These are phyloP conservation scores for Nephrotoma guestfalica DNA, from an alignment of 2,888 invertebrate species.

Conservation along the genomic window DNA sequence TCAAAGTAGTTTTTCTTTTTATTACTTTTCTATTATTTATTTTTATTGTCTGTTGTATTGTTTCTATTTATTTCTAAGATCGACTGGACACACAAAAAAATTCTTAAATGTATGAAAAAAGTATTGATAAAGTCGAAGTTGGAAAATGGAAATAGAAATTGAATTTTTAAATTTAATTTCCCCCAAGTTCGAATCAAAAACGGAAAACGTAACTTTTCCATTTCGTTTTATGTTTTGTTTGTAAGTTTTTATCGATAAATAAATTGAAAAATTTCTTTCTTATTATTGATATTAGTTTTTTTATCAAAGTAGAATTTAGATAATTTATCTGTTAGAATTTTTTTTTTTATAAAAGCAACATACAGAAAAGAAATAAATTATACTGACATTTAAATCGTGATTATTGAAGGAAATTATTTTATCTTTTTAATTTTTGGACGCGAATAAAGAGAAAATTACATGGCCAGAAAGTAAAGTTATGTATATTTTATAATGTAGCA, in stretches of 20 bases:
- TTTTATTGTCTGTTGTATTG: not conserved
- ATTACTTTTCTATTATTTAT: not conserved
- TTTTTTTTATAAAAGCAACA: not conserved
- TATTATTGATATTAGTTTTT: not conserved
- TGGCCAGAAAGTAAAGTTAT: no score
- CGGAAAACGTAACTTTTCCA: not conserved
- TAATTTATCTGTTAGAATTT: not conserved
- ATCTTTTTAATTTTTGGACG: no score
- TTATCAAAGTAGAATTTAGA: not conserved
- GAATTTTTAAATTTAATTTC: not conserved
- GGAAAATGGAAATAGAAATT: not conserved
- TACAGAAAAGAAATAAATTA: not conserved
- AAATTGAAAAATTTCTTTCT: not conserved
- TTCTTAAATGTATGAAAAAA: not conserved
- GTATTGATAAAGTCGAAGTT: not conserved
- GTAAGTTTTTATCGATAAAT: not conserved
- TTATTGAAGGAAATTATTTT: not conserved
- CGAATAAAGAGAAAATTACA: no score
- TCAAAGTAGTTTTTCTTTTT: not conserved
- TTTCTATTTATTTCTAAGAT: not conserved
- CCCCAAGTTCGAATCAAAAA: not conserved
- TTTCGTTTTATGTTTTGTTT: not conserved
- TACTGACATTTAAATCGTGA: not conserved
- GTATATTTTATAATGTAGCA: no score
- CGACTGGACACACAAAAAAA: not conserved